Conservation (phyloP, 2,888 invertebrate species). For the Sphaeridia pumilis region DNA sequence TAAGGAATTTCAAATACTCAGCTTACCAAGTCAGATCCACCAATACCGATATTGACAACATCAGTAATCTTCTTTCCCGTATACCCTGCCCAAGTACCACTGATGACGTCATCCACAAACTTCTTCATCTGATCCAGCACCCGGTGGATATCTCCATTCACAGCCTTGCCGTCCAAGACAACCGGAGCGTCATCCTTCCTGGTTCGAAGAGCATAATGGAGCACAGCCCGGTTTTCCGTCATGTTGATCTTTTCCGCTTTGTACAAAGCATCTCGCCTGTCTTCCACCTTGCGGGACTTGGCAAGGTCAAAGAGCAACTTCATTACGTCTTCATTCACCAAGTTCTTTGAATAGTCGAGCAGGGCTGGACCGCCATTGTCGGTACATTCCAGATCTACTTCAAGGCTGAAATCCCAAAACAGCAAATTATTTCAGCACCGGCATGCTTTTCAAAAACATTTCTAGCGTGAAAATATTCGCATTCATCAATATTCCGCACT, state of each 20-base stretch:
- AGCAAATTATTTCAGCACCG: background rate
- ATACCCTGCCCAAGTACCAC: constrained; percentile 55
- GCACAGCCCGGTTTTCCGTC: constrained; percentile 89
- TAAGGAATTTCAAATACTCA: no score
- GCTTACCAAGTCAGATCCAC: constrained; percentile 87
- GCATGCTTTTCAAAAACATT: background rate
- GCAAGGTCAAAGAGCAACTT: constrained; percentile 58
- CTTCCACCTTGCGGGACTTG: constrained; percentile 63
- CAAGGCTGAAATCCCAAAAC: constrained; percentile 12
- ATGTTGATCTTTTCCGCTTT: constrained; percentile 92
- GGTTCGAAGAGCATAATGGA: constrained; percentile 89
- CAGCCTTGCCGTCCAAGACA: constrained; percentile 71
- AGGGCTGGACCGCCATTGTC: constrained; percentile 81
- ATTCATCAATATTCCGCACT: background rate
- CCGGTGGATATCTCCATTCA: constrained; percentile 81
- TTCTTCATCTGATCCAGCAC: constrained; percentile 91
- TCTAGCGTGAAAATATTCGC: background rate
- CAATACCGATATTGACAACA: constrained; percentile 98
- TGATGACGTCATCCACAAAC: constrained; percentile 60
- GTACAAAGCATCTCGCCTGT: constrained; percentile 84
- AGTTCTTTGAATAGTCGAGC: constrained; percentile 94
- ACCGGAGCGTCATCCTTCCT: constrained; percentile 60
- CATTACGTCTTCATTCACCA: constrained; percentile 66
- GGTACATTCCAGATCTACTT: constrained; percentile 22
- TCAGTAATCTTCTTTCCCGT: constrained; percentile 91